These are phyloP conservation scores for Colostygia pectinataria DNA, from an alignment of 2,888 invertebrate genomes.

Conservation along the genomic window DNA sequence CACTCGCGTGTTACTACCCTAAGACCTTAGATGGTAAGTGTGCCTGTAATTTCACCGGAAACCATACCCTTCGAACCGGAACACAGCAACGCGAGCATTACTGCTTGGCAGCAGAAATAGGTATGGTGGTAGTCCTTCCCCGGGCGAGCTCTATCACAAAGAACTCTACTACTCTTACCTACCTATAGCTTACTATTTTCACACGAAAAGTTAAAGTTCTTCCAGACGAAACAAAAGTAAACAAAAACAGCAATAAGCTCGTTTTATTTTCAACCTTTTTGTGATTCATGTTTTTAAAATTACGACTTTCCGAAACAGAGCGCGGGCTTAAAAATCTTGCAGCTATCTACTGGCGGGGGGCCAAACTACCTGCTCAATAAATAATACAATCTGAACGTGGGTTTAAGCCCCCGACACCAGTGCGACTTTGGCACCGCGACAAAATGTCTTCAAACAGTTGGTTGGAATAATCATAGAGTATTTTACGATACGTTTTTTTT, in stretches of 20 bases:
- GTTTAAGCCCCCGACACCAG: conserved; percentile 27
- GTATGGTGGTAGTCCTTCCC: no score
- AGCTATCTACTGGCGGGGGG: conserved; percentile 70
- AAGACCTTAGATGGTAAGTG: no score
- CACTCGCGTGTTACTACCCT: no score
- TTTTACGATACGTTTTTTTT: no score
- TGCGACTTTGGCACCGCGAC: conserved; percentile 32
- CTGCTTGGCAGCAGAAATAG: no score
- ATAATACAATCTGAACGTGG: conserved; percentile 67
- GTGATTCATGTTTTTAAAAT: conserved; percentile 73
- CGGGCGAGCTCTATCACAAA: no score
- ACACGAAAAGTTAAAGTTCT: conserved; percentile 6
- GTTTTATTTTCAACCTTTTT: conserved; percentile 56
- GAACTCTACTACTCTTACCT: no score
- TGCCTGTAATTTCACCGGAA: no score
- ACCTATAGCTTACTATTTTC: no score
- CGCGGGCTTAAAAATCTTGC: conserved; percentile 72
- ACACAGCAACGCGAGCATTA: no score
- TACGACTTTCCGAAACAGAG: conserved; percentile 70
- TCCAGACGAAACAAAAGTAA: conserved; percentile 31
- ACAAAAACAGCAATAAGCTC: conserved; percentile 43
- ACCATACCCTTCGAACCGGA: no score
- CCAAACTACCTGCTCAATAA: conserved; percentile 80
- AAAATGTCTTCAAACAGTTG: background rate
- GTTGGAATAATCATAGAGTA: no score